These are phyloP conservation scores for Rhea pennata DNA, from an alignment of 2,113 vertebrate genomes.

Conservation along the genomic window DNA sequence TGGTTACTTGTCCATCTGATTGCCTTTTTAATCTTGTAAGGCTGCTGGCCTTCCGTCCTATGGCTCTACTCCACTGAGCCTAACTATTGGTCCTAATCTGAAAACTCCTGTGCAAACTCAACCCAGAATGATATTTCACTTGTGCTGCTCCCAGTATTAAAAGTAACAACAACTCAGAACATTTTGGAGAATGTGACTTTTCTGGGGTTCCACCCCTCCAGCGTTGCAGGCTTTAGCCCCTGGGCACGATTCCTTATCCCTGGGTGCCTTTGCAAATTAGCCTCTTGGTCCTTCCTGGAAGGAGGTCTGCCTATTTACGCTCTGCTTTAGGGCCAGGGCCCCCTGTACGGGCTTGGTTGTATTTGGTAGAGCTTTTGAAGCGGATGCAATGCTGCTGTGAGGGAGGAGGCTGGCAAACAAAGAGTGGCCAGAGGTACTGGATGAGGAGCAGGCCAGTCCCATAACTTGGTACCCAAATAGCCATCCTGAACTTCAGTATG, in stretches of 20 bases:
- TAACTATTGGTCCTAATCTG: not conserved
- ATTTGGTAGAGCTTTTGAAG: not conserved
- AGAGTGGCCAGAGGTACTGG: not conserved
- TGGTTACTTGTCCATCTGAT: not conserved
- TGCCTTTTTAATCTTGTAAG: not conserved
- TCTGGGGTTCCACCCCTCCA: not conserved
- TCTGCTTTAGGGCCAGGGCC: not conserved
- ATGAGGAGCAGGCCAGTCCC: not conserved
- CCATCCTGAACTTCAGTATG: not conserved
- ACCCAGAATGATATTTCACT: not conserved
- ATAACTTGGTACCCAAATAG: not conserved
- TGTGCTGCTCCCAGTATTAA: not conserved
- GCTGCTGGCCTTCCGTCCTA: not conserved
- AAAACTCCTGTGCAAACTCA: not conserved
- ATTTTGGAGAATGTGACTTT: not conserved
- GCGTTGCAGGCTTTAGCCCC: not conserved
- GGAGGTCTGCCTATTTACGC: not conserved
- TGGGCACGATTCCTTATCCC: not conserved
- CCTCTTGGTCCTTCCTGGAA: not conserved
- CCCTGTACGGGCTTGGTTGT: not conserved
- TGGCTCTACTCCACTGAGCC: rapidly evolving
- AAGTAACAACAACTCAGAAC: not conserved
- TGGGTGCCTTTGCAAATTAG: not conserved
- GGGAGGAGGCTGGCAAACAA: not conserved
- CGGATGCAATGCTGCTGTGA: not conserved